Percentiles rank a stretch among this genome's conserved stretches.
These are phyloP conservation scores for Charanyca ferruginea DNA, from an alignment of 2,888 invertebrate species.

Conservation along the genomic window DNA sequence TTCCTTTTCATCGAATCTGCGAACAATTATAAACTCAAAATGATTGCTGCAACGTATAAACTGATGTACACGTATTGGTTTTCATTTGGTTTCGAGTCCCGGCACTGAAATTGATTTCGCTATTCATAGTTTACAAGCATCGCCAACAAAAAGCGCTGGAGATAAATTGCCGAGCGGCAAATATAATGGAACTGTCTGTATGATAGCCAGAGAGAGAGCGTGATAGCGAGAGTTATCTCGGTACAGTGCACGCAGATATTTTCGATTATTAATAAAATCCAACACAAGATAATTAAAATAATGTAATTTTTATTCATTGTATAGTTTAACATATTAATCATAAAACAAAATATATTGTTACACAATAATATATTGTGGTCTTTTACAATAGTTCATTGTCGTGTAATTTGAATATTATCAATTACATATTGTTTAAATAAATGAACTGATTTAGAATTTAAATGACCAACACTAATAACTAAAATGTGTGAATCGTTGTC, in stretches of 20 bases:
- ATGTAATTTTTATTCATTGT: slow-evolving; percentile 31
- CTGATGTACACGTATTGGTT: slow-evolving; percentile 57
- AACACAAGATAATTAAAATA: slow-evolving; percentile 50
- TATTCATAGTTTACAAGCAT: slow-evolving; percentile 80
- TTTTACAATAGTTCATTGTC: too few relatives aligned
- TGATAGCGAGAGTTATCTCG: too few relatives aligned
- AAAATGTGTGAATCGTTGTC: background rate
- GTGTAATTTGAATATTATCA: slow-evolving; percentile 2
- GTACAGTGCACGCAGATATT: slow-evolving; percentile 68
- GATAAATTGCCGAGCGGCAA: slow-evolving; percentile 79
- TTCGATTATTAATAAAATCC: slow-evolving; percentile 71
- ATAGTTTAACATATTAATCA: background rate
- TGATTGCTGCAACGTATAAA: slow-evolving; percentile 57
- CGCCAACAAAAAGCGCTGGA: slow-evolving; percentile 77
- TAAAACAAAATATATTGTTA: background rate
- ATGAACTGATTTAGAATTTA: background rate
- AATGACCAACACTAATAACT: background rate
- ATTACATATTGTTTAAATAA: background rate
- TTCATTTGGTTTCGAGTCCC: slow-evolving; percentile 68
- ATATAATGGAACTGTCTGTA: slow-evolving; percentile 78
- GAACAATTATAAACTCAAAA: slow-evolving; percentile 67
- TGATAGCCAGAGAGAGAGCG: too few relatives aligned
- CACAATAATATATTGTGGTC: too few relatives aligned
- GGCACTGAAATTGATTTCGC: slow-evolving; percentile 75
- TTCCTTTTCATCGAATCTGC: slow-evolving; percentile 68